Percentiles rank a stretch among this genome's conserved stretches.
phyloP scores from a whole-genome alignment of 1,140 invertebrate species.

The Lepidurus couesii region DNA sequence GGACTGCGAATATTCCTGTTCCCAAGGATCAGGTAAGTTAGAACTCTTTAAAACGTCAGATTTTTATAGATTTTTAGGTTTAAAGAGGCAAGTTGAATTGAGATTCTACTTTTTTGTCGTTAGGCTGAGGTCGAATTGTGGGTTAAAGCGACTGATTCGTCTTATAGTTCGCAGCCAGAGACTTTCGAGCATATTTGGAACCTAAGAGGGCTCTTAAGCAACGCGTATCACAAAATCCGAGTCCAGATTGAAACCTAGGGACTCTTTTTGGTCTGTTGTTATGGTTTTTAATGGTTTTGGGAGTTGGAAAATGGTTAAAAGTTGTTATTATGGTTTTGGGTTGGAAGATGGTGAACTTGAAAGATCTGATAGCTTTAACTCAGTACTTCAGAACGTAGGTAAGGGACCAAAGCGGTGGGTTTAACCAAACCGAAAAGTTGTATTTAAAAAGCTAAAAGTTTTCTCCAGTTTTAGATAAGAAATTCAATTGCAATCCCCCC shows the following conservation, averaged over 20 bases:
- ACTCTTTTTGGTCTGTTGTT: neutral
- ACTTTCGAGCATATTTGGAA: conserved; percentile 92
- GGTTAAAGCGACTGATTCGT: conserved; percentile 89
- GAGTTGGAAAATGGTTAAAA: neutral
- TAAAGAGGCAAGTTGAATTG: conserved; percentile 30
- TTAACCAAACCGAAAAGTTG: too few species aligned
- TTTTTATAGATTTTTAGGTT: neutral
- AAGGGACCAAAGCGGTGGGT: too few species aligned
- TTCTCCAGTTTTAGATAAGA: too few species aligned
- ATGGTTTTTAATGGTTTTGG: too few species aligned
- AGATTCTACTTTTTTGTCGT: conserved; percentile 32
- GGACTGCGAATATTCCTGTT: conserved; percentile 65
- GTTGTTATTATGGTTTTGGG: neutral
- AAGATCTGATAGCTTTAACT: too few species aligned
- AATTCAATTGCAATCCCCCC: too few species aligned
- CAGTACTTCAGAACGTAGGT: too few species aligned
- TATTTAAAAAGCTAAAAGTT: too few species aligned
- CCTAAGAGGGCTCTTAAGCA: conserved; percentile 88
- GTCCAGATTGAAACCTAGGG: conserved; percentile 47
- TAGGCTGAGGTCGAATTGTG: conserved; percentile 66
- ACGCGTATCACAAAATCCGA: conserved; percentile 87
- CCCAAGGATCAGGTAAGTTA: conserved; percentile 44
- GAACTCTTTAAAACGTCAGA: neutral
- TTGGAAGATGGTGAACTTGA: too few species aligned
- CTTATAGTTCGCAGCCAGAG: conserved; percentile 97